Evolutionary conservation across 2,113 vertebrate genomes (phyloP), one percentile per base, ranked within the genome.

Genomic region (Anhinga anhinga): DNA sequence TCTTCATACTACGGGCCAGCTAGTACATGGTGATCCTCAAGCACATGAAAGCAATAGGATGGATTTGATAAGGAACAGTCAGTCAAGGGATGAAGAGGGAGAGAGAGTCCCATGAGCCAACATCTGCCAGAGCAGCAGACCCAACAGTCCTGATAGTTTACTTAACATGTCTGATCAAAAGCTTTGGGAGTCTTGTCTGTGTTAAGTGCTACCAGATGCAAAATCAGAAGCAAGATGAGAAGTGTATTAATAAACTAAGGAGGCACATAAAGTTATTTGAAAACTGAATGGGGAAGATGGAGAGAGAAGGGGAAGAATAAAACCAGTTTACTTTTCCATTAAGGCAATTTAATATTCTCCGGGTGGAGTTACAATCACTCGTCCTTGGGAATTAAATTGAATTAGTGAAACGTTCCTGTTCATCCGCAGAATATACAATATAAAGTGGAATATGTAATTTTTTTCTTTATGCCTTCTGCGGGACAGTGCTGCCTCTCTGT

Each of bases 311-410:
- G 18, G 63, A 47, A 85, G 89, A 88, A 94, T 67, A 81, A 97
- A 97, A 95, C 50, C 79, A 77, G 97, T 92, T 96, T 96, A 94
- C 96, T 93, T 96, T 95, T 95, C 87, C 84, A 96, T 97, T 92
- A 95, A 86, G 79, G 91, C 89, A 93, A 95, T 70, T 97, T 88
- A 92, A 96, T 96, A 88, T 93, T 95, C 87, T 88, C 94, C 0
- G 0, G 20, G 67, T 91, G 84, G 91, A 95, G 74, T 95, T 82
- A 86, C 91, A 90, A 83, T 86, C 66, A 61, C 87, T 84, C 0
- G 8, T 92, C 87, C 95, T 95, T 95, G 87, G 93, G 90, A 97
- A 97, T 95, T 87, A 89, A 93, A 96, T 61, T 89, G 89, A 95
- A 91, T 95, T 73, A 94, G 74, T 62, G 77, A 82, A 89, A 86